A percentile compares a stretch with the other conserved stretches of the same genome.
Evolutionary conservation across 2,113 vertebrate genomes (phyloP).

Genomic region (Sylvietta virens): DNA sequence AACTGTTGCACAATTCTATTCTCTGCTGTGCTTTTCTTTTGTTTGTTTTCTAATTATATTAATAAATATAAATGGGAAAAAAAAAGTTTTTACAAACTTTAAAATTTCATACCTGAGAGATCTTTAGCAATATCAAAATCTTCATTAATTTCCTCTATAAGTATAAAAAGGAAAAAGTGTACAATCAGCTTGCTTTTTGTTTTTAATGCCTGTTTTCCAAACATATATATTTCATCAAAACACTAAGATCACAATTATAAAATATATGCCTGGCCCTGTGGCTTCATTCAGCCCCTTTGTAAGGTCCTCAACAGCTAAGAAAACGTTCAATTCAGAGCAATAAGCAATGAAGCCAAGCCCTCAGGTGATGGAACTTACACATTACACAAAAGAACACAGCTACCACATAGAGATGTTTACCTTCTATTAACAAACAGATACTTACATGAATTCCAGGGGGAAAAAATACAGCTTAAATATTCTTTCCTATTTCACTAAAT

Average conservation of each 20-base stretch:
- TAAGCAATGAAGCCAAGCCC: background rate
- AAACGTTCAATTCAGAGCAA: background rate
- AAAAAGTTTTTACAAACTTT: background rate
- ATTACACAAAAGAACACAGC: background rate
- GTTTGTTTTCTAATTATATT: background rate
- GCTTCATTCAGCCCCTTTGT: background rate
- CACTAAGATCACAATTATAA: background rate
- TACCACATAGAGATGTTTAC: background rate
- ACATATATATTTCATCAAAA: background rate
- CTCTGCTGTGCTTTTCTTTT: background rate
- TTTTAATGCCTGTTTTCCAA: background rate
- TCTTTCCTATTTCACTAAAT: background rate
- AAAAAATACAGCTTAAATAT: background rate
- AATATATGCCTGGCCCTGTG: background rate
- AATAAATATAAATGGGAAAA: background rate
- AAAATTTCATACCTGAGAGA: background rate
- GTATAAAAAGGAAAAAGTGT: background rate
- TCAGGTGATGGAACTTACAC: background rate
- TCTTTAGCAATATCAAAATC: background rate
- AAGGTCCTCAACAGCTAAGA: conserved; percentile 11
- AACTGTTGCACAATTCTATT: background rate
- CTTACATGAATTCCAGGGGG: background rate
- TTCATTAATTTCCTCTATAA: background rate
- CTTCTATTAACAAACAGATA: background rate
- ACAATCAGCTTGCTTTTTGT: background rate